phyloP scores from a whole-genome alignment of 2,888 invertebrate species.

The Coremacera marginata region DNA sequence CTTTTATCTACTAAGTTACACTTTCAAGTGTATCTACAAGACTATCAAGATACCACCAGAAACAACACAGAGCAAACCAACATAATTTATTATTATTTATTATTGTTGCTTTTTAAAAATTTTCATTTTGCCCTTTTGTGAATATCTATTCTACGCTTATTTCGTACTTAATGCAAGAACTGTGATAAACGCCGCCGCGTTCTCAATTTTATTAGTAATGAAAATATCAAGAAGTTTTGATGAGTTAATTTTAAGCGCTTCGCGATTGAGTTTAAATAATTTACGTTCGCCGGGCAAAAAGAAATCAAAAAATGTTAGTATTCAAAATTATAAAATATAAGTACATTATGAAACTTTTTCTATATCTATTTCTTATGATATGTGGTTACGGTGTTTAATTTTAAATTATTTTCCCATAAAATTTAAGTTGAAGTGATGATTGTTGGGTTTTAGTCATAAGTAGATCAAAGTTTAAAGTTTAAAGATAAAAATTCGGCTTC shows the following conservation, averaged over 20 bases:
- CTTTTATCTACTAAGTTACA: conserved; percentile 8
- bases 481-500: too few relatives aligned
- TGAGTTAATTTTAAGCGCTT: conserved; percentile 68
- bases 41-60: background rate
- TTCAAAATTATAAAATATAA: background rate
- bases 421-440: too few relatives aligned
- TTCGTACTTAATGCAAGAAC: background rate
- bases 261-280: conserved; percentile 66
- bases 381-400: too few relatives aligned
- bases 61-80: background rate
- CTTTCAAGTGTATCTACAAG: background rate
- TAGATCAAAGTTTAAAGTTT: too few relatives aligned
- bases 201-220: conserved; percentile 52
- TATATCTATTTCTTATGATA: too few relatives aligned
- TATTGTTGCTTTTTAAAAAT: too few relatives aligned
- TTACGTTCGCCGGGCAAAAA: conserved; percentile 62
- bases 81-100: background rate
- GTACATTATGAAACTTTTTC: too few relatives aligned
- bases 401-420: too few relatives aligned
- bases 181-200: conserved; percentile 13
- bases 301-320: conserved; percentile 67
- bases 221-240: conserved; percentile 68
- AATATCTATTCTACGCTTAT: background rate
- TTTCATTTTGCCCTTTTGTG: too few relatives aligned
- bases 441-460: too few relatives aligned